These are phyloP conservation scores for Pogonomyrmex californicus DNA, from an alignment of 1,140 invertebrate genomes.

Conservation along the genomic window DNA sequence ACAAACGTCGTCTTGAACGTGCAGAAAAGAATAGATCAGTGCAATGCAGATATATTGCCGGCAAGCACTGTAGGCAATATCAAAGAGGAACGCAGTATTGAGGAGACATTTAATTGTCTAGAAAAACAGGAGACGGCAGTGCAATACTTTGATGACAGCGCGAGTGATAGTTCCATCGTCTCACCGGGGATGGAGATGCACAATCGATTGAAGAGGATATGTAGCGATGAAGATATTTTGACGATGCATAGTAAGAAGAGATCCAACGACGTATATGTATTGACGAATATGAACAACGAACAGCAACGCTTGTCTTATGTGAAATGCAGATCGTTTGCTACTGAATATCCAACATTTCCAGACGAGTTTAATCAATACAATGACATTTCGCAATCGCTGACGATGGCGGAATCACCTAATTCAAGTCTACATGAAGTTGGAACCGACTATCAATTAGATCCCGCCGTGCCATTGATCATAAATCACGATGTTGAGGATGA, in stretches of 20 bases:
- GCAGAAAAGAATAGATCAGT: background rate
- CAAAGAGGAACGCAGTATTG: slow-evolving; percentile 28
- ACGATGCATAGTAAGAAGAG: slow-evolving; percentile 63
- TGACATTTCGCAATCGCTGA: slow-evolving; percentile 1
- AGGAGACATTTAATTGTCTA: background rate
- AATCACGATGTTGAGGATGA: slow-evolving; percentile 68
- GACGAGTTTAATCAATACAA: slow-evolving; percentile 50
- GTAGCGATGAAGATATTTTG: slow-evolving; percentile 59
- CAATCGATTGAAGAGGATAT: slow-evolving; percentile 66
- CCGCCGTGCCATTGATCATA: slow-evolving; percentile 2
- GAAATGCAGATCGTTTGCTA: slow-evolving; percentile 44
- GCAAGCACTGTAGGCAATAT: background rate
- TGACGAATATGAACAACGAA: slow-evolving; percentile 9
- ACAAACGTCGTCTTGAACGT: slow-evolving; percentile 9
- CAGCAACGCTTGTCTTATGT: slow-evolving; percentile 46
- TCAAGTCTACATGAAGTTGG: slow-evolving; percentile 48
- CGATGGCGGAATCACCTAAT: slow-evolving; percentile 52
- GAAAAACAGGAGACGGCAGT: background rate
- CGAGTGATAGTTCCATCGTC: slow-evolving; percentile 16
- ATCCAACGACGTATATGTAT: slow-evolving; percentile 18
- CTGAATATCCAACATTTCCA: slow-evolving; percentile 7
- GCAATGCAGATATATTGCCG: background rate
- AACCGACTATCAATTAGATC: slow-evolving; percentile 68
- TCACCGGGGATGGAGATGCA: background rate
- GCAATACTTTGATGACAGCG: slow-evolving; percentile 30